Evolutionary conservation across 1,140 invertebrate species (phyloP).

Genomic region (Hermetia illucens): DNA sequence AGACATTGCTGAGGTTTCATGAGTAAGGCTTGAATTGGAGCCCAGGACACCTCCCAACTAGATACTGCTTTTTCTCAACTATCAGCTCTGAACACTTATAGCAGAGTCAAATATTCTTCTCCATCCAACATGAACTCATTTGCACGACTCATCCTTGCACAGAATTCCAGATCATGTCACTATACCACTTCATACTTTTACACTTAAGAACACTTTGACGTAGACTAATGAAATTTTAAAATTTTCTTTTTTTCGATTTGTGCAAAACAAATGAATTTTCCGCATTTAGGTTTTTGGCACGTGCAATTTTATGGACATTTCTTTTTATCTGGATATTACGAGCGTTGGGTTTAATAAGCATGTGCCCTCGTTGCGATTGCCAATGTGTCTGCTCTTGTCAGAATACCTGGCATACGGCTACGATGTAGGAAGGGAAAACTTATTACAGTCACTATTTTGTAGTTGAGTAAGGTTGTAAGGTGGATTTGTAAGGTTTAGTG

Average conservation of each 20-base stretch:
- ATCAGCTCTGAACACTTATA: too few species aligned
- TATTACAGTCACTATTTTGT: neutral
- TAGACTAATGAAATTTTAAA: neutral
- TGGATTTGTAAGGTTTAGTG: neutral
- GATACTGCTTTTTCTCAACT: too few species aligned
- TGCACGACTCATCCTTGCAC: neutral
- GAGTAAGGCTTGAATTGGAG: too few species aligned
- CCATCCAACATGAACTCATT: neutral
- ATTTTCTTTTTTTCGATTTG: neutral
- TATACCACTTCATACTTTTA: too few species aligned
- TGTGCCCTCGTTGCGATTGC: neutral
- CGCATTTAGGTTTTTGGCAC: neutral
- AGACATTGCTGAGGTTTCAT: too few species aligned
- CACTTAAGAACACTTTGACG: neutral
- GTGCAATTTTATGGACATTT: neutral
- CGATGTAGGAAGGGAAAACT: neutral
- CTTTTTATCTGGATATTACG: neutral
- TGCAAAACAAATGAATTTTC: neutral
- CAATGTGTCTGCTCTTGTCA: neutral
- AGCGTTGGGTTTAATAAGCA: neutral
- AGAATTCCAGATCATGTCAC: too few species aligned
- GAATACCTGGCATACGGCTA: too few species aligned
- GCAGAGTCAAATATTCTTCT: neutral
- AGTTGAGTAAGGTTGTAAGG: neutral
- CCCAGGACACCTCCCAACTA: too few species aligned